Evolutionary conservation across 2,888 invertebrate genomes (phyloP), one percentile per base, ranked within the genome.

Genomic region (Drosophila merina): DNA sequence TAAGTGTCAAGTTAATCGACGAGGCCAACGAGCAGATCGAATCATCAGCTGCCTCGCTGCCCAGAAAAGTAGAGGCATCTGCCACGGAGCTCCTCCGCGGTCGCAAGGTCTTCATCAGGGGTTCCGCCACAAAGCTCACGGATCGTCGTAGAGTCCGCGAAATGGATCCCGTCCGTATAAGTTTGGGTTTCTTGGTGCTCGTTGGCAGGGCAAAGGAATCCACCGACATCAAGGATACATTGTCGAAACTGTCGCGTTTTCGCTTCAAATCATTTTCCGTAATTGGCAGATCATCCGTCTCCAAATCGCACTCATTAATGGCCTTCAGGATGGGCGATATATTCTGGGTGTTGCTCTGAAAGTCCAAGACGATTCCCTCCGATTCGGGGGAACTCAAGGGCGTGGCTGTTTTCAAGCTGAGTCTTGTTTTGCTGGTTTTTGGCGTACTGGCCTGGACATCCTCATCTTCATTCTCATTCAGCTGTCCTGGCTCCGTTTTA

Each of bases 161-260:
- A 48, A 92, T 90, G 33, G 92, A 92, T 3, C 91, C 91, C 1
- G 91, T 90, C 52, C 92, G 90, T 56, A 89, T 88, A 5, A 92
- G 82, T 75, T 92, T 92, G 0, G 91, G 91, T 56, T 92, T 92
- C 67, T 92, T 92, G 8, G 91, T 90, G 77, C 88, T 90, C 6
- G 83, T 73, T 0, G 90, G 89, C 62, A 89, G 56, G 0, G 88
- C 90, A 72, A 90, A 90, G 5, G 92, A 91, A 47, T 92, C 92
- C 4, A 89, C 88, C 0, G 92, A 92, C 76, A 91, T 83, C 2
- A 92, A 76, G 0, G 92, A 92, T 10, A 91, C 76, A 50, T 88
- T 91, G 72, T 92, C 92, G 36, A 90, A 88, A 69, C 91, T 91
- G 31, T 90, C 91, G 12, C 91, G 89, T 68, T 91, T 92, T 5